Conservation (phyloP, 1,140 invertebrate species). For the Lucilia cuprina region DNA sequence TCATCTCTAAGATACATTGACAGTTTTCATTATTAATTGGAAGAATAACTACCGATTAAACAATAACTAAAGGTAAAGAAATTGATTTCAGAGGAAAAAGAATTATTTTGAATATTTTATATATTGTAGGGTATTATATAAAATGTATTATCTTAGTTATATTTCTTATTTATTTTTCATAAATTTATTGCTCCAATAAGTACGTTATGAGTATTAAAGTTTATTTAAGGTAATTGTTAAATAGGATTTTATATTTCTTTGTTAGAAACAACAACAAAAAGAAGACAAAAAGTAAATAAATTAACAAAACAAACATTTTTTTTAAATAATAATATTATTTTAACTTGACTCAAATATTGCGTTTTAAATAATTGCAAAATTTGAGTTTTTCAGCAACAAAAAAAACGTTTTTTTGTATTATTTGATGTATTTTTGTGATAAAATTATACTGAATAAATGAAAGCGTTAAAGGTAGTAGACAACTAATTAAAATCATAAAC, state of each 20-base stretch:
- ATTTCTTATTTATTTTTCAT: not conserved
- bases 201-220: constrained; percentile 4
- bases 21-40: too few species aligned
- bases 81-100: too few species aligned
- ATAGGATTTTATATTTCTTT: constrained; percentile 1
- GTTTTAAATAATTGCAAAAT: constrained; percentile 11
- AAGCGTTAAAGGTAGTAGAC: not conserved
- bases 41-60: too few species aligned
- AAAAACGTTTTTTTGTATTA: not conserved
- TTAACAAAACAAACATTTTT: not conserved
- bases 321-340: not conserved
- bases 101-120: too few species aligned
- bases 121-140: not conserved
- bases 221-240: not conserved
- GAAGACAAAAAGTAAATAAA: constrained; percentile 1
- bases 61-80: too few species aligned
- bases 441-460: not conserved
- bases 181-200: constrained; percentile 12
- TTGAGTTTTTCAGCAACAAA: not conserved
- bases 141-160: not conserved
- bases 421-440: not conserved
- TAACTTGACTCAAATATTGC: constrained; percentile 21
- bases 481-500: not conserved
- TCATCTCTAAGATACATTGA: too few species aligned
- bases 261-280: constrained; percentile 5